Evolutionary conservation across 30 jellyfish, hydroid and myxozoan species (phyloP).

Genomic region (Nemopilema nomurai): DNA sequence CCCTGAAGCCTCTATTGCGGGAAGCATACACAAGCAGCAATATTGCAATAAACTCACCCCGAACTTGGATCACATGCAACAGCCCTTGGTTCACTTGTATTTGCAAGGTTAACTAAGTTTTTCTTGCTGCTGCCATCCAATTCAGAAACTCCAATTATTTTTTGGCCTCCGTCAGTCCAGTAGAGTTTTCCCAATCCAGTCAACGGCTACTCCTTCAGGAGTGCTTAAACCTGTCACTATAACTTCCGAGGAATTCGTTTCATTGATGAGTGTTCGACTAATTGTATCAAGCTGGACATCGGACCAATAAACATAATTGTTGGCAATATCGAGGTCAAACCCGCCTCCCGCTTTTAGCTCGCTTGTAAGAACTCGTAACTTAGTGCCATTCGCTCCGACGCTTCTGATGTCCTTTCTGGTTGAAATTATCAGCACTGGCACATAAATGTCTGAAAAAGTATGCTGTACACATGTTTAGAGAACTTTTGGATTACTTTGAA

Average conservation of each 20-base stretch:
- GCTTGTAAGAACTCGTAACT: constrained; percentile 61
- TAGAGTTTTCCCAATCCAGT: constrained; percentile 92
- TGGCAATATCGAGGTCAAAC: constrained; percentile 71
- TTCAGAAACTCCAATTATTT: constrained; percentile 85
- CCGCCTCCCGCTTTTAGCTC: constrained; percentile 74
- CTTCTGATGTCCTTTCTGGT: constrained; percentile 76
- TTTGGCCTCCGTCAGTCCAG: constrained; percentile 91
- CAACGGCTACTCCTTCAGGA: constrained; percentile 90
- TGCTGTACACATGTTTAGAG: too few species aligned
- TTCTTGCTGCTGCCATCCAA: constrained; percentile 67
- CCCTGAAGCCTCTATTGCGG: too few species aligned
- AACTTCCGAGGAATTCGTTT: constrained; percentile 22
- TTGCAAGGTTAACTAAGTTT: constrained; percentile 49
- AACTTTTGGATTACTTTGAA: too few species aligned
- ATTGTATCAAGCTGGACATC: constrained; percentile 59
- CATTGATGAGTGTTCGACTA: constrained; percentile 74
- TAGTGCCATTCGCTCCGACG: constrained; percentile 39
- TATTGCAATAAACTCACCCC: constrained; percentile 68
- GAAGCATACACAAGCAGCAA: too few species aligned
- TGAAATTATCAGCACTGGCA: background rate
- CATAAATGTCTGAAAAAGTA: background rate
- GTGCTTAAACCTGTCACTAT: constrained; percentile 55
- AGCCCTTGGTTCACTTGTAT: constrained; percentile 84
- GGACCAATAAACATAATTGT: constrained; percentile 74
- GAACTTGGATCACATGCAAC: constrained; percentile 78